Evolutionary conservation across 2,113 vertebrate species (phyloP).

Genomic region (Plectropomus leopardus): DNA sequence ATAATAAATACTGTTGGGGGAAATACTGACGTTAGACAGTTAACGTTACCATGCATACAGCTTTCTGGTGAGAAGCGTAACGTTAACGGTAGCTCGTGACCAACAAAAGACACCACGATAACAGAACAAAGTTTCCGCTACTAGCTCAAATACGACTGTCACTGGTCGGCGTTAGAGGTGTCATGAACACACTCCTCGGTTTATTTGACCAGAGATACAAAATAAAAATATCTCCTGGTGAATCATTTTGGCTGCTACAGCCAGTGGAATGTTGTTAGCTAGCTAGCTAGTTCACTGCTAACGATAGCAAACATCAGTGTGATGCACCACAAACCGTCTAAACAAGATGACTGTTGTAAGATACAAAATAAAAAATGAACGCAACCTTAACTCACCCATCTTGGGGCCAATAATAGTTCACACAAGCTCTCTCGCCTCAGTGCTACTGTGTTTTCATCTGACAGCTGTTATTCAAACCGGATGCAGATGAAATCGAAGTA

Average conservation of each 20-base stretch:
- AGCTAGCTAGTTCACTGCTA: background rate
- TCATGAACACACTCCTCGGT: background rate
- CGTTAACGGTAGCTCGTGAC: background rate
- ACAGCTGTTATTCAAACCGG: background rate
- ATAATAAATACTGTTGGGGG: too few species aligned
- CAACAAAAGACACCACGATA: background rate
- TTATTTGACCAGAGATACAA: background rate
- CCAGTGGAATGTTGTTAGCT: background rate
- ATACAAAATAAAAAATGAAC: rapidly evolving
- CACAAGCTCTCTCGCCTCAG: background rate
- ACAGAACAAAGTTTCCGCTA: background rate
- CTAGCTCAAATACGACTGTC: background rate
- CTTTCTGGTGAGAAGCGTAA: background rate
- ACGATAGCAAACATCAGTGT: background rate
- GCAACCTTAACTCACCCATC: constrained; percentile 38
- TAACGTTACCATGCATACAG: background rate
- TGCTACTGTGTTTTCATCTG: background rate
- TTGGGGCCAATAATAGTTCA: background rate
- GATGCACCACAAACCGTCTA: background rate
- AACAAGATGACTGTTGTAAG: too few species aligned
- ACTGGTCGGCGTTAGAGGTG: background rate
- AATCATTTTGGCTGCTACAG: too few species aligned
- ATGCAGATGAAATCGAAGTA: background rate
- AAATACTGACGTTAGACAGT: too few species aligned
- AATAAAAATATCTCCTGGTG: background rate